These are phyloP conservation scores for Drosophila tristis DNA, from an alignment of 1,140 invertebrate genomes.

Conservation along the genomic window DNA sequence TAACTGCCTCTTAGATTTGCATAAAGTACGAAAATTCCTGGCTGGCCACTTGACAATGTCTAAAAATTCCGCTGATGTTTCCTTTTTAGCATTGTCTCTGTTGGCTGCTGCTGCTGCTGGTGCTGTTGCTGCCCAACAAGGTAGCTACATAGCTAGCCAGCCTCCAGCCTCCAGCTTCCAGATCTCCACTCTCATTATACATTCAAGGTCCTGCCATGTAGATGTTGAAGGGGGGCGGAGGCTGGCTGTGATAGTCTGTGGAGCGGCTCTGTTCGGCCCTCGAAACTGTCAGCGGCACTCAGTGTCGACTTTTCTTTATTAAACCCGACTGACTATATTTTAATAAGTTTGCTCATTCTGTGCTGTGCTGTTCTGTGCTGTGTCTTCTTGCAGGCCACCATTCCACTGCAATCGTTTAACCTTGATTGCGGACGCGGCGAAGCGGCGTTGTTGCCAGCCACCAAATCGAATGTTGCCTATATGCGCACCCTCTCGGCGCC, in stretches of 20 bases:
- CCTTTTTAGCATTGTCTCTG: constrained; percentile 68
- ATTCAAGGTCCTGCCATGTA: constrained; percentile 79
- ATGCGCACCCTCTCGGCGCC: constrained; percentile 82
- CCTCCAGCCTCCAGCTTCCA: background rate
- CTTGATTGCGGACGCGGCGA: constrained; percentile 82
- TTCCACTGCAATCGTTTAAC: constrained; percentile 84
- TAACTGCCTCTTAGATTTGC: constrained; percentile 56
- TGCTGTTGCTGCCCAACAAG: constrained; percentile 27
- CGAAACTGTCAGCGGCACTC: constrained; percentile 69
- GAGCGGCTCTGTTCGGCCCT: constrained; percentile 31
- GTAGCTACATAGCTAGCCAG: constrained; percentile 16
- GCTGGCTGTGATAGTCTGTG: background rate
- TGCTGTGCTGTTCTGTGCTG: constrained; percentile 15
- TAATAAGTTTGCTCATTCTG: constrained; percentile 51
- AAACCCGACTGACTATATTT: constrained; percentile 75
- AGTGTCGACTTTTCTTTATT: constrained; percentile 75
- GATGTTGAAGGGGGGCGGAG: constrained; percentile 49
- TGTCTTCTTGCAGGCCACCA: constrained; percentile 74
- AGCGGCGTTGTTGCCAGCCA: constrained; percentile 33
- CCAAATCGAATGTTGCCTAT: constrained; percentile 71
- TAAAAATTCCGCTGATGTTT: constrained; percentile 76
- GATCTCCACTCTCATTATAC: constrained; percentile 65
- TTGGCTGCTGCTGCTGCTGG: constrained; percentile 3
- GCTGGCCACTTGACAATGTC: constrained; percentile 75
- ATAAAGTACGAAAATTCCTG: constrained; percentile 76